A percentile compares a stretch with the other conserved stretches of the same genome.
These are phyloP conservation scores for Eucidaris tribuloides DNA, from an alignment of 35 echinoderm and acorn worm genomes.

Conservation along the genomic window DNA sequence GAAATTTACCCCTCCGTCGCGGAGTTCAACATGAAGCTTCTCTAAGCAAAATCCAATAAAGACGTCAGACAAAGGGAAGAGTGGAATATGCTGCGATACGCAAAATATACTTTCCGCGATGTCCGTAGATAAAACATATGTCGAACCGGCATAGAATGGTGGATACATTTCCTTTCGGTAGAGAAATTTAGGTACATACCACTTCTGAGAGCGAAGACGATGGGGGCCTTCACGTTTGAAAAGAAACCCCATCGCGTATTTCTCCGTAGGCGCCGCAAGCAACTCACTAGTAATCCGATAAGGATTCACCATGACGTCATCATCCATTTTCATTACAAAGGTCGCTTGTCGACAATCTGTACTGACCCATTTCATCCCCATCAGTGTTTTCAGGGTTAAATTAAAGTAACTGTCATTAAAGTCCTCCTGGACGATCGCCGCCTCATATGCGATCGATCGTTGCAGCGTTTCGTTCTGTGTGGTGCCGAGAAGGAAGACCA, in stretches of 20 bases:
- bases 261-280: no score
- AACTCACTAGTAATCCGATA: no score
- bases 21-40: background rate
- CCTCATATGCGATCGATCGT: constrained; percentile 12
- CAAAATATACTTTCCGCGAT: constrained; percentile 25
- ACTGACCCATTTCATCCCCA: constrained; percentile 67
- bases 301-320: constrained; percentile 55
- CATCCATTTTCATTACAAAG: constrained; percentile 73
- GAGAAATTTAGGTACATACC: constrained; percentile 27
- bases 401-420: constrained; percentile 59
- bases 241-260: no score
- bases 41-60: constrained; percentile 45
- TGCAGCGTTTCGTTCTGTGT: background rate
- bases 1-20: no score
- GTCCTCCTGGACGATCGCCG: constrained; percentile 54
- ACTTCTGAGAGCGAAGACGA: constrained; percentile 26
- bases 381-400: constrained; percentile 61
- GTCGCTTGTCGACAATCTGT: constrained; percentile 43
- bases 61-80: constrained; percentile 60
- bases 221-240: no score
- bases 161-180: constrained; percentile 46
- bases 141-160: constrained; percentile 42
- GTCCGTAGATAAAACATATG: constrained; percentile 62
- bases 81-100: constrained; percentile 12
- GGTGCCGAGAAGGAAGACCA: constrained; percentile 64